Conservation (phyloP, 2,888 invertebrate species). For the Neoaliturus tenellus region DNA sequence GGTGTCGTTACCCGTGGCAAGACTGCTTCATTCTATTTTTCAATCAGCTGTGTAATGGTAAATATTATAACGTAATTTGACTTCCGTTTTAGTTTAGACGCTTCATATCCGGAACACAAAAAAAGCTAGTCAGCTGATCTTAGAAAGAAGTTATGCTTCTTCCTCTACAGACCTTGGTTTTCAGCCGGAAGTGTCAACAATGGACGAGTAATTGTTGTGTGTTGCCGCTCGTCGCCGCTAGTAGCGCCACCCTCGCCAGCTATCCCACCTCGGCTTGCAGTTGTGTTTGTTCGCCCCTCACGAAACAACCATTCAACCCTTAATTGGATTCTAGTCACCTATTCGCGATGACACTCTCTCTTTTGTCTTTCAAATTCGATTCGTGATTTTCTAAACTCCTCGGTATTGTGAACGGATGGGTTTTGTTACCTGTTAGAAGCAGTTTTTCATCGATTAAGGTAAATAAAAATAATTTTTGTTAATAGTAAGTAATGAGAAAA, state of each 20-base stretch:
- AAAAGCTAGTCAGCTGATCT: too few species aligned
- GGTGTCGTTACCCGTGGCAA: too few species aligned
- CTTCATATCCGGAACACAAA: too few species aligned
- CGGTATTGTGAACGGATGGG: not conserved
- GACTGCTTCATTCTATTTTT: too few species aligned
- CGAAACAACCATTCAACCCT: not conserved
- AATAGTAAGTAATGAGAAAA: too few species aligned
- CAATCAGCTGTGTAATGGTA: too few species aligned
- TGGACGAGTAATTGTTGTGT: not conserved
- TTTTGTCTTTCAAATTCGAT: not conserved
- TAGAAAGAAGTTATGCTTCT: too few species aligned
- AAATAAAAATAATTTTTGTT: not conserved
- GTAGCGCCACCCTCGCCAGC: not conserved
- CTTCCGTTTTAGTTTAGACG: too few species aligned
- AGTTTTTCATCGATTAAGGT: not conserved
- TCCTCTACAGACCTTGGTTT: too few species aligned
- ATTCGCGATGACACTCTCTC: not conserved
- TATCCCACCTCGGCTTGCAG: not conserved
- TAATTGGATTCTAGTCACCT: not conserved
- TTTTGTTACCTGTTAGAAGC: not conserved
- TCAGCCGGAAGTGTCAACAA: constrained; percentile 11
- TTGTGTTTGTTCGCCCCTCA: not conserved
- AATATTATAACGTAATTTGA: too few species aligned
- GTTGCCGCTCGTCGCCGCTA: not conserved
- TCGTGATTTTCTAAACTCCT: not conserved